These are phyloP conservation scores for Macropus fuliginosus DNA, from an alignment of 2,797 vertebrate genomes.

Conservation along the genomic window DNA sequence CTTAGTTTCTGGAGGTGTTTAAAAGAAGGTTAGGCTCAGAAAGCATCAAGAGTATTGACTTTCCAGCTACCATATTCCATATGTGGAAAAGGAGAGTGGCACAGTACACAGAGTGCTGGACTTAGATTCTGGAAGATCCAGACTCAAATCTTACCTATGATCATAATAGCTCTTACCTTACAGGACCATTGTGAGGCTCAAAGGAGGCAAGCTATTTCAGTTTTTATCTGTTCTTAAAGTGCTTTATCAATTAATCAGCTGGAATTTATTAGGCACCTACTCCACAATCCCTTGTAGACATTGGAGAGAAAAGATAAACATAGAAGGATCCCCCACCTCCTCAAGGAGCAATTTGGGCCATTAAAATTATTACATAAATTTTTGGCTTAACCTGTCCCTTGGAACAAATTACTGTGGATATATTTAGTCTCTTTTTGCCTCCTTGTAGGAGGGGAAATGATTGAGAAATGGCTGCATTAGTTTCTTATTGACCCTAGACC, in stretches of 20 bases:
- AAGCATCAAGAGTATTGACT: conserved; percentile 54
- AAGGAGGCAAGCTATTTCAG: not conserved
- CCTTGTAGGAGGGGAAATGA: not conserved
- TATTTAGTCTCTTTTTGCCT: conserved; percentile 18
- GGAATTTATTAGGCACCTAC: not conserved
- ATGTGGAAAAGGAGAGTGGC: not conserved
- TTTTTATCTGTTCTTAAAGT: not conserved
- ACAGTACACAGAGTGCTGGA: not conserved
- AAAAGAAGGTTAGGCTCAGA: conserved; percentile 34
- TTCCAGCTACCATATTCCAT: conserved; percentile 11
- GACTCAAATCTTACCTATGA: not conserved
- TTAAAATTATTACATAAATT: not conserved
- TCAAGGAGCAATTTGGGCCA: not conserved
- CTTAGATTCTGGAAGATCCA: not conserved
- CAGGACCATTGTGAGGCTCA: not conserved
- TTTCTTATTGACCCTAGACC: conserved; percentile 42
- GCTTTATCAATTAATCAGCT: not conserved
- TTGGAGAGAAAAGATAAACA: not conserved
- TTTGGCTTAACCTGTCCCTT: conserved; percentile 39
- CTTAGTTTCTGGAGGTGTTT: conserved; percentile 72
- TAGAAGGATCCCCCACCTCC: not conserved
- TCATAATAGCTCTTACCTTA: not conserved
- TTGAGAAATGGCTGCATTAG: conserved; percentile 23
- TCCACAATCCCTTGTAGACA: not conserved
- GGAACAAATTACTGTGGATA: conserved; percentile 34